Conservation (phyloP, 23 tunicate species). For the Ciona savignyi region DNA sequence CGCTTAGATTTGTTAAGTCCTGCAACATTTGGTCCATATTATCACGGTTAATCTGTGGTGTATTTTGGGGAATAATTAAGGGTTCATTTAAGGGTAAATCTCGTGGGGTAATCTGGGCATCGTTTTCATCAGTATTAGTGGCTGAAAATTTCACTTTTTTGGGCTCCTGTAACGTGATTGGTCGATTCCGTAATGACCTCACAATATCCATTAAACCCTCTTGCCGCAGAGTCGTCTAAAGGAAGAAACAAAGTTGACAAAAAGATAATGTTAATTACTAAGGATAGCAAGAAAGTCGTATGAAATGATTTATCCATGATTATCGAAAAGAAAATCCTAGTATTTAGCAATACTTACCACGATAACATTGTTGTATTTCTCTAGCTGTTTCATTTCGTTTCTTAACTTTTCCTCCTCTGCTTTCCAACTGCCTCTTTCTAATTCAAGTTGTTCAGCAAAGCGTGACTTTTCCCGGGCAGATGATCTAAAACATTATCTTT, state of each 20-base stretch:
- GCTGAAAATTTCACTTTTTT: too few species aligned
- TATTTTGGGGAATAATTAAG: too few species aligned
- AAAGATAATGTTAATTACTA: too few species aligned
- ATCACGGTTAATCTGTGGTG: too few species aligned
- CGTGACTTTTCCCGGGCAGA: slow-evolving; percentile 50
- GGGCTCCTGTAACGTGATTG: too few species aligned
- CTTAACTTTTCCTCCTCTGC: slow-evolving; percentile 31
- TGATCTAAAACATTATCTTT: too few species aligned
- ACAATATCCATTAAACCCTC: slow-evolving; percentile 53
- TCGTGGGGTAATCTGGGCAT: too few species aligned
- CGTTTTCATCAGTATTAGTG: too few species aligned
- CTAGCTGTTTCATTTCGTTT: slow-evolving; percentile 14
- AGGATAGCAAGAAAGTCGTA: too few species aligned
- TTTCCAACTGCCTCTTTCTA: slow-evolving; percentile 17
- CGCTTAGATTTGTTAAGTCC: slow-evolving; percentile 52
- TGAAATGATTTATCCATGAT: too few species aligned
- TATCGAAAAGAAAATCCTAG: too few species aligned
- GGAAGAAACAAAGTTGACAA: background rate
- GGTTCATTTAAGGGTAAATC: too few species aligned
- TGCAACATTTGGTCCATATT: slow-evolving; percentile 37
- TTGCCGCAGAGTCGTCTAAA: slow-evolving; percentile 69
- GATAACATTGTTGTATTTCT: slow-evolving; percentile 51
- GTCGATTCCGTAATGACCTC: slow-evolving; percentile 38
- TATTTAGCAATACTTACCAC: slow-evolving; percentile 48
- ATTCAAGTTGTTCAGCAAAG: slow-evolving; percentile 44